Conservation (phyloP, 2,888 invertebrate species). For the Trissonchulus latispiculum region DNA sequence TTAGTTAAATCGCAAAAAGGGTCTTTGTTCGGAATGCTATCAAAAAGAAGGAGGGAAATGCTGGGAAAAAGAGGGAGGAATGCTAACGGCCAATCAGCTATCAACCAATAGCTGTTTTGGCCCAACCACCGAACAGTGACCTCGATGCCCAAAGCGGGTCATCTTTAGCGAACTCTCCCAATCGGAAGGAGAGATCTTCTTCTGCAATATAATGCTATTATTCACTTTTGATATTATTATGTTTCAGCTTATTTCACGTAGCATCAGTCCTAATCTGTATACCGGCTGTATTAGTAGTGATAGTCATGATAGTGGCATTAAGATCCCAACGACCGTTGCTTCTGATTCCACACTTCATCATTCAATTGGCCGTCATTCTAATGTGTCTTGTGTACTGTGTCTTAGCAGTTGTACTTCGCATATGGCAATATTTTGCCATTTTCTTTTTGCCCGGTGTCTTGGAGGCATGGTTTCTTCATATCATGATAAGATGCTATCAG, state of each 20-base stretch:
- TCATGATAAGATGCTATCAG: not conserved
- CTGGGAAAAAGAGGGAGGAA: no score
- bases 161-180: no score
- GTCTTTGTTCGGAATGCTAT: no score
- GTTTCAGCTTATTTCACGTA: not conserved
- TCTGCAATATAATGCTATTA: no score
- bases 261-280: not conserved
- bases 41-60: no score
- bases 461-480: not conserved
- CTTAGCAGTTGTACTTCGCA: not conserved
- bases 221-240: not conserved
- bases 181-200: no score
- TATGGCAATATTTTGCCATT: not conserved
- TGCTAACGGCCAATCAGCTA: no score
- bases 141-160: no score
- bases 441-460: not conserved
- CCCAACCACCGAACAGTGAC: no score
- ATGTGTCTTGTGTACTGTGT: not conserved
- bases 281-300: not conserved
- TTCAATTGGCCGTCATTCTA: not conserved
- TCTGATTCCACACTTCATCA: slow-evolving; percentile 7
- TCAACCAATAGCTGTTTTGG: no score
- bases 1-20: no score
- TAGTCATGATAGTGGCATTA: not conserved
- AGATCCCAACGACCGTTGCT: not conserved